phyloP scores from a whole-genome alignment of 2,888 invertebrate genomes.

The Heliconius cydno region DNA sequence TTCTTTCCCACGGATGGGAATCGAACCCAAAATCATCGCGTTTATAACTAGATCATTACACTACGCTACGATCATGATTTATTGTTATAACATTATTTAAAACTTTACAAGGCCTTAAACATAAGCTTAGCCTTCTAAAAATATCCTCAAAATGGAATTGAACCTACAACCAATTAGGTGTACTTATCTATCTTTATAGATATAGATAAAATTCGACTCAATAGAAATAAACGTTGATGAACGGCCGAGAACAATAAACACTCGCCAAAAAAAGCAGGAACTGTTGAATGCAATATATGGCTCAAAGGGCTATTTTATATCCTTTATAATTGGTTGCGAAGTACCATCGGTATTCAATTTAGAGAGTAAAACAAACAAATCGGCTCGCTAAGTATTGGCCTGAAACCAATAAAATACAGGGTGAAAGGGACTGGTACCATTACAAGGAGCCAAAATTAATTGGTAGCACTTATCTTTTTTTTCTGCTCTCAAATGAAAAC shows the following conservation, averaged over 20 bases:
- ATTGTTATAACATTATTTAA: too few relatives aligned
- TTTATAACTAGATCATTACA: background rate
- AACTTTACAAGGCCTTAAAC: too few relatives aligned
- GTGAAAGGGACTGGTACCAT: constrained; percentile 60
- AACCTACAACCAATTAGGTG: background rate
- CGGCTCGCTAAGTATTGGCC: constrained; percentile 60
- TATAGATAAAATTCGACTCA: background rate
- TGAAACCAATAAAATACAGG: constrained; percentile 67
- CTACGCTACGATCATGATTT: too few relatives aligned
- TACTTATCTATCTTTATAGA: background rate
- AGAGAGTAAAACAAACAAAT: constrained; percentile 69
- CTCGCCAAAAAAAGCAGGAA: background rate
- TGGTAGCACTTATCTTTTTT: constrained; percentile 79
- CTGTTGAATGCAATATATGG: constrained; percentile 32
- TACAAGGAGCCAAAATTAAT: constrained; percentile 78
- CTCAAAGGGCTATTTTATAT: constrained; percentile 40
- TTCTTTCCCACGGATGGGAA: background rate
- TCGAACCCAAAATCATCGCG: background rate
- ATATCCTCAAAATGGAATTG: background rate
- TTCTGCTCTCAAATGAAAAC: constrained; percentile 68
- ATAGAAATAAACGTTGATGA: constrained; percentile 14
- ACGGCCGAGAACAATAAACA: constrained; percentile 16
- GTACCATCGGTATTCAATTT: constrained; percentile 57
- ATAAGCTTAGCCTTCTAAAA: too few relatives aligned
- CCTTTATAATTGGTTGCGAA: constrained; percentile 44